phyloP scores from a whole-genome alignment of 2,797 vertebrate species.

The Rachycentron canadum region DNA sequence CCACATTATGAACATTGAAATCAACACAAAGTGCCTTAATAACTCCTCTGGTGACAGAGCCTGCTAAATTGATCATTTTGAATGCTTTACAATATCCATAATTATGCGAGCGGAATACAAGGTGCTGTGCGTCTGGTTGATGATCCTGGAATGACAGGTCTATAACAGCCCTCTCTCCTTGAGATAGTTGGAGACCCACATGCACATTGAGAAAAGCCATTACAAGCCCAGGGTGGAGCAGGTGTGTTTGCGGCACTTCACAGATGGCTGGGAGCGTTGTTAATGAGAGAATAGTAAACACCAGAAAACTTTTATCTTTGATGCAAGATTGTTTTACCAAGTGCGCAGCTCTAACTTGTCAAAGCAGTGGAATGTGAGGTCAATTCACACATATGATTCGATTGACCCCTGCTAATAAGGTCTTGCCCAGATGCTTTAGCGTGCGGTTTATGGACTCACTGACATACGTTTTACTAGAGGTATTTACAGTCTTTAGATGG shows the following conservation, averaged over 20 bases:
- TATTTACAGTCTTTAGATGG: conserved; percentile 44
- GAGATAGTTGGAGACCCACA: conserved; percentile 75
- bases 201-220: conserved; percentile 87
- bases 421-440: conserved; percentile 41
- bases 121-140: conserved; percentile 81
- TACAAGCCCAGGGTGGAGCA: conserved; percentile 84
- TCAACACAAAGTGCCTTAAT: conserved; percentile 83
- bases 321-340: conserved; percentile 71
- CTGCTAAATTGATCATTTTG: conserved; percentile 81
- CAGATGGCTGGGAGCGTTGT: conserved; percentile 84
- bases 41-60: conserved; percentile 79
- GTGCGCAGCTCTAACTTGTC: conserved; percentile 46
- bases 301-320: conserved; percentile 80
- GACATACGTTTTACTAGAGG: conserved; percentile 28
- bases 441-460: conserved; percentile 41
- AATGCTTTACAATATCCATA: conserved; percentile 83
- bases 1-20: conserved; percentile 81
- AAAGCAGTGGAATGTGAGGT: conserved; percentile 52
- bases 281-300: conserved; percentile 84
- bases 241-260: conserved; percentile 85
- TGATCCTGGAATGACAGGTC: conserved; percentile 81
- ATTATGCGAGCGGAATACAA: conserved; percentile 79
- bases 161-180: conserved; percentile 79
- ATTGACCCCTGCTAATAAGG: conserved; percentile 62
- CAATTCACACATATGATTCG: conserved; percentile 58